These are phyloP conservation scores for Platycheirus albimanus DNA, from an alignment of 2,888 invertebrate genomes.

Conservation along the genomic window DNA sequence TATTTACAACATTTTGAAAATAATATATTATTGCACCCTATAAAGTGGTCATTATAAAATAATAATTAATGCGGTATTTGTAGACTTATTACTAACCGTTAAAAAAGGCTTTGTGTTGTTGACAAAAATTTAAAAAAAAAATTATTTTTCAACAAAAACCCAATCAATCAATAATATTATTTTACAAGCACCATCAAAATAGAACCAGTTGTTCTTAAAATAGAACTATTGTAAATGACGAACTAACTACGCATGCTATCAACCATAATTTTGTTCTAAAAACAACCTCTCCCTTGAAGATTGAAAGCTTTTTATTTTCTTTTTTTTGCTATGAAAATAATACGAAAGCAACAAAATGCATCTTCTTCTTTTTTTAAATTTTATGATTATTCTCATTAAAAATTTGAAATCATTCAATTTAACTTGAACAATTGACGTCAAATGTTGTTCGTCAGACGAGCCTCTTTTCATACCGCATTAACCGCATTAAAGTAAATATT, in stretches of 20 bases:
- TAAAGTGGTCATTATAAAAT: background rate
- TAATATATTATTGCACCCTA: background rate
- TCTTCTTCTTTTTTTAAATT: background rate
- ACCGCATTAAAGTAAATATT: conserved; percentile 31
- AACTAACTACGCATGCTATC: background rate
- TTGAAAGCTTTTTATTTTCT: background rate
- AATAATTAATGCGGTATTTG: too few species aligned
- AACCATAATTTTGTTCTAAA: background rate
- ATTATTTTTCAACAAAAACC: too few species aligned
- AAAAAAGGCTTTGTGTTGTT: too few species aligned
- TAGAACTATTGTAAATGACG: background rate
- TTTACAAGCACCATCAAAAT: background rate
- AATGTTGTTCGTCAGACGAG: conserved; percentile 29
- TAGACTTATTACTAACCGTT: too few species aligned
- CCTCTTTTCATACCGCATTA: conserved; percentile 15
- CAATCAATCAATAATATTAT: too few species aligned
- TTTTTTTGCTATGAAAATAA: conserved; percentile 10
- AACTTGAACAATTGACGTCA: conserved; percentile 51
- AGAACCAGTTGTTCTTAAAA: conserved; percentile 8
- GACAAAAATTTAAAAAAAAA: too few species aligned
- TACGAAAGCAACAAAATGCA: conserved; percentile 25
- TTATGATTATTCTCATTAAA: background rate
- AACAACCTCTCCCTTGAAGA: conserved; percentile 4
- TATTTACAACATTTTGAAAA: background rate
- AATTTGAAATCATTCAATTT: conserved; percentile 27